These are phyloP conservation scores for Hassar affinis DNA, from an alignment of 2,113 vertebrate species.

Conservation along the genomic window DNA sequence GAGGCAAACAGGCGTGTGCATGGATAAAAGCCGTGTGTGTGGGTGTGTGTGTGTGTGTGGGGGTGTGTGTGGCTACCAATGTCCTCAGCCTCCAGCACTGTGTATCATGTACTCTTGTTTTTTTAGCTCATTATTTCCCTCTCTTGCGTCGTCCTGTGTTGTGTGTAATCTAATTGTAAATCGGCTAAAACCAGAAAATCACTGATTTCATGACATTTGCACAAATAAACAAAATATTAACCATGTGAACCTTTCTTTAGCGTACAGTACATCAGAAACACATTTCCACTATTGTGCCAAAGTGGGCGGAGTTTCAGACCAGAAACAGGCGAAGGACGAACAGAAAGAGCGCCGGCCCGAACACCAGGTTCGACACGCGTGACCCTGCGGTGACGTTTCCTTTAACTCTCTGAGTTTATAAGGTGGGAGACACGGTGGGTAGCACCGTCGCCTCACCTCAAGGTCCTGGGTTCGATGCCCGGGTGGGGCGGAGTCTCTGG, in stretches of 20 bases:
- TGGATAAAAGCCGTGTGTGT: too few species aligned
- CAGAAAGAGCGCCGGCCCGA: neutral
- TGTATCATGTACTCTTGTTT: slow-evolving; percentile 13
- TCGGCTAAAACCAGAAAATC: slow-evolving; percentile 61
- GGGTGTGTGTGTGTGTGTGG: too few species aligned
- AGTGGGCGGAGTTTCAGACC: neutral
- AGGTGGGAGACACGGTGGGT: too few species aligned
- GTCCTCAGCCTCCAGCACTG: slow-evolving; percentile 22
- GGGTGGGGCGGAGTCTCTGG: too few species aligned
- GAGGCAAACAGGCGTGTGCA: too few species aligned
- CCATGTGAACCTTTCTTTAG: slow-evolving; percentile 27
- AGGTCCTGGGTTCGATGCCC: too few species aligned
- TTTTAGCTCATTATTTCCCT: slow-evolving; percentile 42
- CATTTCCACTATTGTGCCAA: neutral
- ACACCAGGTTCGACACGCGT: neutral
- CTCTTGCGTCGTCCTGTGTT: slow-evolving; percentile 45
- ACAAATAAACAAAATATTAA: slow-evolving; percentile 72
- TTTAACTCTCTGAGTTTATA: too few species aligned
- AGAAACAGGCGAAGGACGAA: neutral
- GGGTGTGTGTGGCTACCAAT: too few species aligned
- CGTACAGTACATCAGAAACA: neutral
- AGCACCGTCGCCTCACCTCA: too few species aligned
- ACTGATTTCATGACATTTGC: slow-evolving; percentile 67
- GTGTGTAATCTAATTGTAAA: slow-evolving; percentile 71
- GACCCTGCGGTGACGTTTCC: too few species aligned